Evolutionary conservation across 2,888 invertebrate genomes (phyloP), one percentile per base, ranked within the genome.

Genomic region (Gasteruption jaculator): DNA sequence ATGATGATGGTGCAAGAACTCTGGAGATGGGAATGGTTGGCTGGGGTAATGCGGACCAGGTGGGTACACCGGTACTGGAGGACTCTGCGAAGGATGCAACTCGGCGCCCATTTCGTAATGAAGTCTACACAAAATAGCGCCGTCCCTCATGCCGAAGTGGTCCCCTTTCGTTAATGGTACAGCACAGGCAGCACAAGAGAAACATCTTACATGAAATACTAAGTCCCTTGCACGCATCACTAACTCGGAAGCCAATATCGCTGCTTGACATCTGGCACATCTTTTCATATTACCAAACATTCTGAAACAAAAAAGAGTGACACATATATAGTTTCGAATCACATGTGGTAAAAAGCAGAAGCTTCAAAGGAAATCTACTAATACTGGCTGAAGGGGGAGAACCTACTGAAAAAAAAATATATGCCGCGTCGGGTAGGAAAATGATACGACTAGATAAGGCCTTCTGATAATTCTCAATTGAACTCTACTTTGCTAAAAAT

Each of bases 161-260:
- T 96, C 95, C 27, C 96, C 96, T 67, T 93, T 91, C 43, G 86
- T 88, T 45, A 96, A 78, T 4, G 87, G 85, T 24, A 86, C 80
- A 68, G 83, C 85, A 76, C 95, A 95, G 36, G 87, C 82, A 29
- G 86, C 85, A 71, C 95, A 95, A 32, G 89, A 88, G 76, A 96
- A 96, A 74, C 95, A 96, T 65, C 86, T 85, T 46, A 94, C 85
- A 76, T 96, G 95, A 76, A 91, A 96, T 56, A 94, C 91, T 61
- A 88, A 78, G 61, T 93, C 92, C 36, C 91, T 78, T 7, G 92
- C 94, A 39, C 92, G 78, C 94, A 96, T 94, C 69, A 96, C 94
- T 71, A 95, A 74, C 74, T 95, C 94, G 35, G 91, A 86, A 24
- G 92, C 84, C 21, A 86, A 83, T 56, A 96, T 92, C 37, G 86